Conservation (phyloP, 2,888 invertebrate species). For the Endotricha flammealis region DNA sequence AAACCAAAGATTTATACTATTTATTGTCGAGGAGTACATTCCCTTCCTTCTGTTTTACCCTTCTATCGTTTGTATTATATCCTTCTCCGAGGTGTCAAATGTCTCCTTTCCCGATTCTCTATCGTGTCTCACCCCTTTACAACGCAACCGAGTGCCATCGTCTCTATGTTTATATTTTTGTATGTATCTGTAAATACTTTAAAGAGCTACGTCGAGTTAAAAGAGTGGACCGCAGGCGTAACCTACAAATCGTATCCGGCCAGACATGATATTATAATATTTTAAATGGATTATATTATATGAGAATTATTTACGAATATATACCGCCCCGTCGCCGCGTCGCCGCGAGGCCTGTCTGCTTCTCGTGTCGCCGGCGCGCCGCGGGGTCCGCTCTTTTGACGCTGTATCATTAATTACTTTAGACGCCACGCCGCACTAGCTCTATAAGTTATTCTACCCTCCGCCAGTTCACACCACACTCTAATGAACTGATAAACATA, state of each 20-base stretch:
- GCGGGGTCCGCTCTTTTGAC: conserved; percentile 53
- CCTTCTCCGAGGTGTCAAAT: conserved; percentile 45
- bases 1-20: conserved; percentile 76
- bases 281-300: conserved; percentile 31
- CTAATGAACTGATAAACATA: no score
- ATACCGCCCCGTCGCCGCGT: conserved; percentile 9
- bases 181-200: conserved; percentile 64
- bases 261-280: conserved; percentile 26
- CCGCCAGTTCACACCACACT: no score
- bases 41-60: conserved; percentile 29
- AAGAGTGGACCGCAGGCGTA: conserved; percentile 52
- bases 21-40: conserved; percentile 71
- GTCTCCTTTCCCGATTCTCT: conserved; percentile 25
- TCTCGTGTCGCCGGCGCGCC: background rate
- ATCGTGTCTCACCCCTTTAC: conserved; percentile 45
- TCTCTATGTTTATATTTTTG: conserved; percentile 69
- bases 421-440: conserved; percentile 18
- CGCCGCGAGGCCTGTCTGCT: background rate
- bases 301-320: conserved; percentile 8
- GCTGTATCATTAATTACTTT: conserved; percentile 20
- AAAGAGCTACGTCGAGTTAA: conserved; percentile 45
- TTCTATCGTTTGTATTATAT: conserved; percentile 6
- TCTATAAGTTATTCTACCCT: background rate
- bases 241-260: conserved; percentile 57
- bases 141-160: conserved; percentile 75